A percentile compares a stretch with the other conserved stretches of the same genome.
Conservation (phyloP, 2,113 vertebrate genomes). For the Heloderma charlesbogerti region DNA sequence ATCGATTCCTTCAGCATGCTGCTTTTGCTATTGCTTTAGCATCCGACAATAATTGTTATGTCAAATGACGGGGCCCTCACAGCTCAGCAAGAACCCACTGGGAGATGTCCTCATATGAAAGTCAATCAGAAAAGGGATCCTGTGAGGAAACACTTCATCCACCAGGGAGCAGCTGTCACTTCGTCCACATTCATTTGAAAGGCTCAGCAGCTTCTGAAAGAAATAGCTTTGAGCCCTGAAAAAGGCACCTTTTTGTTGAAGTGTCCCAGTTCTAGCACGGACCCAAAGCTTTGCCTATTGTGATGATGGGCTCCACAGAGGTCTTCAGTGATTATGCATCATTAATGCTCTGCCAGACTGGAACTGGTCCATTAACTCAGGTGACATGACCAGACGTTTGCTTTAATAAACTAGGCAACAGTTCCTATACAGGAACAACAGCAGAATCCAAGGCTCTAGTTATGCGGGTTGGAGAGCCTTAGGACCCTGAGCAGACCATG, state of each 20-base stretch:
- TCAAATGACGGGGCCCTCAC: constrained; percentile 71
- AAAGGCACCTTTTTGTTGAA: background rate
- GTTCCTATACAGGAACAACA: background rate
- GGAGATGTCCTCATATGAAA: constrained; percentile 59
- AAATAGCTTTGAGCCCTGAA: constrained; percentile 4
- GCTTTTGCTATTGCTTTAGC: constrained; percentile 62
- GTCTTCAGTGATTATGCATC: background rate
- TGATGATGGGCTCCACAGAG: too few relatives aligned
- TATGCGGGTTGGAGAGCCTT: background rate
- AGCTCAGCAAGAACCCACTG: constrained; percentile 54
- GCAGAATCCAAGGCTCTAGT: background rate
- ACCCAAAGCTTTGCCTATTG: background rate
- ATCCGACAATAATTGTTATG: constrained; percentile 65
- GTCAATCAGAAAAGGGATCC: constrained; percentile 62
- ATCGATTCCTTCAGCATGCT: constrained; percentile 65
- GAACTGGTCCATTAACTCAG: background rate
- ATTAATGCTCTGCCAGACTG: background rate
- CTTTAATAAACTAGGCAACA: background rate
- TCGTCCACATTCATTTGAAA: background rate
- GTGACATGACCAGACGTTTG: background rate
- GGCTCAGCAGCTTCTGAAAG: constrained; percentile 44
- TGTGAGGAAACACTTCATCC: constrained; percentile 33
- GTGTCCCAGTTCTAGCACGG: background rate
- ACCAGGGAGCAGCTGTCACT: constrained; percentile 47
- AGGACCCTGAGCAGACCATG: background rate